Conservation (phyloP, 2,113 vertebrate species). For the Gracilinanus agilis region DNA sequence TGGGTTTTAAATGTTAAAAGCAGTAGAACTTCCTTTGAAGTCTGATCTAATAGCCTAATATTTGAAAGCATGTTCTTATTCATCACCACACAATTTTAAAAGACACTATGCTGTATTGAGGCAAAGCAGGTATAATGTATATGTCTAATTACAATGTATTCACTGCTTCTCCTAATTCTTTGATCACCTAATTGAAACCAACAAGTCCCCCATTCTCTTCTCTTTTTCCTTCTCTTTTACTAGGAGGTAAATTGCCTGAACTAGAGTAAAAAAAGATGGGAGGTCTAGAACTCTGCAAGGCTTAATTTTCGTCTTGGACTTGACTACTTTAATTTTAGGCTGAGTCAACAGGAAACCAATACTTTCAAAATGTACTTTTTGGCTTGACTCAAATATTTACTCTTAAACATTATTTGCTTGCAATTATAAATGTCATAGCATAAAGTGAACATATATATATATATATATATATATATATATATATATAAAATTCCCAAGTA, state of each 20-base stretch:
- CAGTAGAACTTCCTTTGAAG: background rate
- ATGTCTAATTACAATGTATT: background rate
- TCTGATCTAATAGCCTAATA: background rate
- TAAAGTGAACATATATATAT: background rate
- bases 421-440: conserved; percentile 42
- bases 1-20: background rate
- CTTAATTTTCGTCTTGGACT: background rate
- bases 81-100: background rate
- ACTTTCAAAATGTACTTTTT: background rate
- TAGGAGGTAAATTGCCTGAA: background rate
- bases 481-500: background rate
- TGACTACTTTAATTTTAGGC: background rate
- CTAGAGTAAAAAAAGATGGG: background rate
- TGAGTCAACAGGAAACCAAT: background rate
- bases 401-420: background rate
- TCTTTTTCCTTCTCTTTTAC: background rate
- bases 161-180: background rate
- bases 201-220: background rate
- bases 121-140: background rate
- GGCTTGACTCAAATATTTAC: background rate
- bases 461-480: no score
- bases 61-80: conserved; percentile 15
- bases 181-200: background rate
- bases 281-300: background rate
- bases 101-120: background rate